These are phyloP conservation scores for Melipona quadrifasciata DNA, from an alignment of 1,140 invertebrate genomes.

Conservation along the genomic window DNA sequence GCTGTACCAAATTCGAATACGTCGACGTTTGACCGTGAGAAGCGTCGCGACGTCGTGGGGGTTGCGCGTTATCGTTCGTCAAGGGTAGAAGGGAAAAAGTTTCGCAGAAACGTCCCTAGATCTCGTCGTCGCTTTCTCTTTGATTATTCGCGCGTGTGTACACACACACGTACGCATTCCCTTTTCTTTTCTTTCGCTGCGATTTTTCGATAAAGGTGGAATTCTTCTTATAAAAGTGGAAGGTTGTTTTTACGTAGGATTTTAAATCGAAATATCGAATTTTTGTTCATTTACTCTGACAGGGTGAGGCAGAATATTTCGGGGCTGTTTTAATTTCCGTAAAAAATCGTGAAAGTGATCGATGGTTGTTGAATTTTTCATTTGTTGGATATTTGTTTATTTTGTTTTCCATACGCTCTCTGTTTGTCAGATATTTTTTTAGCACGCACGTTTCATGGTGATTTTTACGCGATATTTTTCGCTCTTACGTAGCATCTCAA, in stretches of 20 bases:
- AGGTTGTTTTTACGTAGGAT: too few species aligned
- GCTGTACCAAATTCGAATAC: neutral
- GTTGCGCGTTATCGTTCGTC: slow-evolving; percentile 44
- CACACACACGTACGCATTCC: slow-evolving; percentile 1
- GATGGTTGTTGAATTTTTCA: neutral
- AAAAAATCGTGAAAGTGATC: too few species aligned
- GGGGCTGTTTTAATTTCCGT: neutral
- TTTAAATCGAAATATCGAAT: neutral
- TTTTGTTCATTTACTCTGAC: neutral
- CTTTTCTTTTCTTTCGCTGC: neutral
- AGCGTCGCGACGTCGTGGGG: neutral
- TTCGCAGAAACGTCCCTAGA: neutral
- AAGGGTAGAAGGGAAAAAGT: neutral
- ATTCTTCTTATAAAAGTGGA: too few species aligned
- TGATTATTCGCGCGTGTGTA: slow-evolving; percentile 54
- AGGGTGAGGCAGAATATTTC: too few species aligned
- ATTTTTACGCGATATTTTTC: too few species aligned
- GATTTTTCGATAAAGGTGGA: neutral
- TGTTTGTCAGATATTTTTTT: too few species aligned
- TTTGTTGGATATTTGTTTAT: neutral
- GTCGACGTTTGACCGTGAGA: neutral
- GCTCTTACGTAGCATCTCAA: too few species aligned
- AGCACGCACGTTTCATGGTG: too few species aligned
- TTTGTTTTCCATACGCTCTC: too few species aligned
- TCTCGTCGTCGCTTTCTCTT: slow-evolving; percentile 33